Evolutionary conservation across 2,113 vertebrate genomes (phyloP).

Genomic region (Entosphenus tridentatus): DNA sequence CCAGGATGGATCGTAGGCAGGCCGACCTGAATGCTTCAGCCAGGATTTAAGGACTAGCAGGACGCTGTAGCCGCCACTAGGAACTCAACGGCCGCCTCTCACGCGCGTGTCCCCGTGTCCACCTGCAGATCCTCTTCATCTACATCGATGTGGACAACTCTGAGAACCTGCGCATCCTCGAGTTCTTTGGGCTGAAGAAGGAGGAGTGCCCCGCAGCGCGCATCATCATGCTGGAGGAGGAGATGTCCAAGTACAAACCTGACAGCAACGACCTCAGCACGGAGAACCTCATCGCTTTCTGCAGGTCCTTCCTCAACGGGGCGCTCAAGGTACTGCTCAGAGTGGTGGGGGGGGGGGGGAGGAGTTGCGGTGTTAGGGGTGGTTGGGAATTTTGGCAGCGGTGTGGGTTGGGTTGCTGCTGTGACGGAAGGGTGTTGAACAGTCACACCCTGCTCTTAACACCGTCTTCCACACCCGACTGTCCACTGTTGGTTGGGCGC

Average conservation of each 20-base stretch:
- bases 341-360: no score
- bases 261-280: slow-evolving; percentile 41
- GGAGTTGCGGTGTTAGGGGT: no score
- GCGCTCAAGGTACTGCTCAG: slow-evolving; percentile 54
- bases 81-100: neutral
- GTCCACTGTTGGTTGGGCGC: no score
- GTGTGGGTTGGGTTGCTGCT: no score
- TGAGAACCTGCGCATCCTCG: slow-evolving; percentile 88
- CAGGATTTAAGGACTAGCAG: no score
- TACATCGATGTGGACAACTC: slow-evolving; percentile 80
- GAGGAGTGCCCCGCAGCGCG: slow-evolving; percentile 82
- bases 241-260: slow-evolving; percentile 96
- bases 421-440: no score
- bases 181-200: slow-evolving; percentile 93
- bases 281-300: slow-evolving; percentile 54
- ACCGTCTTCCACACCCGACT: no score
- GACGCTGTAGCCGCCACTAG: no score
- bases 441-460: no score
- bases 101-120: slow-evolving; percentile 11
- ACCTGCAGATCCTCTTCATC: slow-evolving; percentile 73
- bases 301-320: slow-evolving; percentile 50
- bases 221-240: slow-evolving; percentile 86
- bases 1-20: no score
- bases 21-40: no score
- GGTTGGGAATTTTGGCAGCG: no score